phyloP scores from a whole-genome alignment of 2,797 vertebrate genomes.

The Macropodus opercularis region DNA sequence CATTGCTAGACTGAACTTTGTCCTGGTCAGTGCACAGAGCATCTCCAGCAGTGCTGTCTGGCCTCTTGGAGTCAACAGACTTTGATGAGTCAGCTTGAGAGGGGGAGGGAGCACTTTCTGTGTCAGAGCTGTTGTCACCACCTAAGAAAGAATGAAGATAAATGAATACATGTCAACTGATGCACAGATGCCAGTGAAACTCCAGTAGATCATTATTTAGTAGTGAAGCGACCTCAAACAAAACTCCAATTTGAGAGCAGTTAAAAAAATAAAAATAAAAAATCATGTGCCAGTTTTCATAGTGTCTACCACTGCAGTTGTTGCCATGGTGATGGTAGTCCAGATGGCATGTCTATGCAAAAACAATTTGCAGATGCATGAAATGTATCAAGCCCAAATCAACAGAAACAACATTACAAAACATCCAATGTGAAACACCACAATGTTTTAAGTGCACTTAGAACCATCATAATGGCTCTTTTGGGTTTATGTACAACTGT shows the following conservation, averaged over 20 bases:
- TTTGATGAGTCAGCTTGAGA: conserved; percentile 91
- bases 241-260: no score
- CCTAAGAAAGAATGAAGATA: conserved; percentile 74
- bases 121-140: conserved; percentile 98
- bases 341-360: conserved; percentile 44
- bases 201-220: no score
- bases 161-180: conserved; percentile 18
- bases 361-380: conserved; percentile 47
- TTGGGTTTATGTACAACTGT: background rate
- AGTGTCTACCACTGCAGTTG: conserved; percentile 43
- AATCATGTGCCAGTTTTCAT: conserved; percentile 16
- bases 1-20: conserved; percentile 66
- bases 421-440: conserved; percentile 10
- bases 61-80: conserved; percentile 81
- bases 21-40: conserved; percentile 80
- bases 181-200: conserved; percentile 6
- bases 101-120: conserved; percentile 97
- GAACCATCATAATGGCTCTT: conserved; percentile 2
- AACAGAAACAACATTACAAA: conserved; percentile 6
- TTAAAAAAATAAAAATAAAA: conserved; percentile 1
- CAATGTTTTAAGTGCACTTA: background rate
- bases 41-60: conserved; percentile 70
- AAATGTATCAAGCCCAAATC: conserved; percentile 40
- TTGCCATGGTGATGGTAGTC: conserved; percentile 61
- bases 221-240: no score